Conservation (phyloP, 37 sponge, comb jelly and placozoan species). For the Corticium candelabrum region DNA sequence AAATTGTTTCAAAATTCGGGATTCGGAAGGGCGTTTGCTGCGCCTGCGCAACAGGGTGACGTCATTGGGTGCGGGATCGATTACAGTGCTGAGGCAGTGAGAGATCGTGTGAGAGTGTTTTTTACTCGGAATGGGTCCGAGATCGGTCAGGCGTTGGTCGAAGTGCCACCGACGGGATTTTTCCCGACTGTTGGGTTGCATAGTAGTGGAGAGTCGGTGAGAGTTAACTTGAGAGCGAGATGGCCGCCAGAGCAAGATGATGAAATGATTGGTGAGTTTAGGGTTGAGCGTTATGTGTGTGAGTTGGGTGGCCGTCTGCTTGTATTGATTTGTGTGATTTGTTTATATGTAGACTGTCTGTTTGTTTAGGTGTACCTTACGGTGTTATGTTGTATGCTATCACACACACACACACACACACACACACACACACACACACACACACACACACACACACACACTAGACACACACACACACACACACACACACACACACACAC, state of each 20-base stretch:
- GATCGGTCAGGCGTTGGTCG: conserved; percentile 35
- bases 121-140: conserved; percentile 74
- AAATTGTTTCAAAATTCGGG: conserved; percentile 18
- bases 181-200: conserved; percentile 72
- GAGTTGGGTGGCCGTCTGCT: no score
- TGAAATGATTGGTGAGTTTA: background rate
- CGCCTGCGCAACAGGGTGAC: background rate
- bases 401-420: no score
- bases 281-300: no score
- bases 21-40: background rate
- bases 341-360: no score
- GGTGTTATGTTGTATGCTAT: no score
- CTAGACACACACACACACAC: no score
- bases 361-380: no score
- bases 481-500: no score
- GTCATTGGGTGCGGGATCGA: conserved; percentile 1
- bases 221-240: background rate
- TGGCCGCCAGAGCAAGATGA: conserved; percentile 1
- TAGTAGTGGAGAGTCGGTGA: conserved; percentile 54
- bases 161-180: conserved; percentile 56
- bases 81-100: background rate
- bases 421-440: no score
- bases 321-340: no score
- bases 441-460: no score
- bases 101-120: conserved; percentile 37